Evolutionary conservation across 2,113 vertebrate species (phyloP), one percentile per base, ranked within the genome.

Genomic region (Pao palembangensis): DNA sequence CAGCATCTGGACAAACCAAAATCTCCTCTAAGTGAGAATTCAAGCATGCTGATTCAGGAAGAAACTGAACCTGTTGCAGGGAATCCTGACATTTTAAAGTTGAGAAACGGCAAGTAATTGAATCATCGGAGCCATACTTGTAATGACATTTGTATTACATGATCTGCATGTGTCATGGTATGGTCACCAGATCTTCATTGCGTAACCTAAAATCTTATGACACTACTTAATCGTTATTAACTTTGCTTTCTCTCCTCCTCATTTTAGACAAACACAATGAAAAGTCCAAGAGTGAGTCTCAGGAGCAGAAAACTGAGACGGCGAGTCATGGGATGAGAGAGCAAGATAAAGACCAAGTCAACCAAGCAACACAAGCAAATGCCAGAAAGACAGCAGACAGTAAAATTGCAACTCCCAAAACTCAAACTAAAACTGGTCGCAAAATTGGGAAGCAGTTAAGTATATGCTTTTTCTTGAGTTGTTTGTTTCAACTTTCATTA

Each of bases 11-110:
- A 64, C 76, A 95, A 95, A 88, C 72, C 88, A 54, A 91, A 93
- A 43, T 88, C 93, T 15, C 95, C 94, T 0, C 90, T 95, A 54
- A 91, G 94, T 59, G 92, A 96, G 61, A 93, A 91, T 75, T 93
- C 93, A 38, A 91, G 90, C 55, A 73, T 85, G 53, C 86, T 91
- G 51, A 82, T 82, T 83, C 90, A 93, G 55, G 93, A 96, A 48
- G 88, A 85, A 68, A 95, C 92, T 77, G 88, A 90, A 78, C 89
- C 86, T 34, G 88, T 90, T 63, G 91, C 88, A 70, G 73, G 81
- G 15, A 82, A 83, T 70, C 61, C 76, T 1, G 89, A 93, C 23
- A 58, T 71, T 21, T 85, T 79, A 80, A 92, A 86, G 76, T 87
- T 82, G 51, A 89, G 84, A 67, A 90, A 94, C 80, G 93, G 94